These are phyloP conservation scores for Ypsolopha sequella DNA, from an alignment of 2,888 invertebrate genomes.

Conservation along the genomic window DNA sequence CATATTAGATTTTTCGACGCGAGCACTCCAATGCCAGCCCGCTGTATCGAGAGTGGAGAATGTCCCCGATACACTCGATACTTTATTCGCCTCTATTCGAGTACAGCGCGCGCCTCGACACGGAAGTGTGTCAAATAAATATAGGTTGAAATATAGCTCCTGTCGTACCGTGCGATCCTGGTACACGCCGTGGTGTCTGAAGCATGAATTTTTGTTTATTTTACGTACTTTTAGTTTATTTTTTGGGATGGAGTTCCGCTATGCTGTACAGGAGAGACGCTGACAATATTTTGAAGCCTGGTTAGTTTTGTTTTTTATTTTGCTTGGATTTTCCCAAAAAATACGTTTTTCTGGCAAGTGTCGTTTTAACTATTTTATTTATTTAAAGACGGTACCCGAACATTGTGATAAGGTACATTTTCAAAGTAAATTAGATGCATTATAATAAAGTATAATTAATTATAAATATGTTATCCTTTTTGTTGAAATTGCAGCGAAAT, in stretches of 20 bases:
- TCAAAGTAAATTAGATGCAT: no score
- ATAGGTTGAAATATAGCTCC: conserved; percentile 59
- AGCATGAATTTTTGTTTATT: conserved; percentile 63
- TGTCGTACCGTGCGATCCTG: conserved; percentile 47
- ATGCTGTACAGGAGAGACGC: conserved; percentile 56
- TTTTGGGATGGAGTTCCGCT: conserved; percentile 45
- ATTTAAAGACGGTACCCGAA: no score
- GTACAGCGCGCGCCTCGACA: conserved; percentile 43
- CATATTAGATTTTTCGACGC: conserved; percentile 56
- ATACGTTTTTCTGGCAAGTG: no score
- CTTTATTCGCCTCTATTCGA: conserved; percentile 55
- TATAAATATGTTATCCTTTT: no score
- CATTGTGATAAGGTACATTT: no score
- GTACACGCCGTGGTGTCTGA: conserved; percentile 46
- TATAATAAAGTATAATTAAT: no score
- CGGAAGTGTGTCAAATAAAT: conserved; percentile 62
- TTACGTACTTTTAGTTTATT: conserved; percentile 49
- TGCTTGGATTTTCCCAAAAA: not conserved
- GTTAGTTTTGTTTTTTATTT: conserved; percentile 28
- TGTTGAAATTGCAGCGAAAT: no score
- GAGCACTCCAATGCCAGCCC: conserved; percentile 42
- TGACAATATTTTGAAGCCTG: conserved; percentile 57
- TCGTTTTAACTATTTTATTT: no score
- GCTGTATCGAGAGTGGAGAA: conserved; percentile 55
- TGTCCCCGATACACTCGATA: conserved; percentile 59